These are phyloP conservation scores for Pandemis corylana DNA, from an alignment of 2,888 invertebrate genomes.

Conservation along the genomic window DNA sequence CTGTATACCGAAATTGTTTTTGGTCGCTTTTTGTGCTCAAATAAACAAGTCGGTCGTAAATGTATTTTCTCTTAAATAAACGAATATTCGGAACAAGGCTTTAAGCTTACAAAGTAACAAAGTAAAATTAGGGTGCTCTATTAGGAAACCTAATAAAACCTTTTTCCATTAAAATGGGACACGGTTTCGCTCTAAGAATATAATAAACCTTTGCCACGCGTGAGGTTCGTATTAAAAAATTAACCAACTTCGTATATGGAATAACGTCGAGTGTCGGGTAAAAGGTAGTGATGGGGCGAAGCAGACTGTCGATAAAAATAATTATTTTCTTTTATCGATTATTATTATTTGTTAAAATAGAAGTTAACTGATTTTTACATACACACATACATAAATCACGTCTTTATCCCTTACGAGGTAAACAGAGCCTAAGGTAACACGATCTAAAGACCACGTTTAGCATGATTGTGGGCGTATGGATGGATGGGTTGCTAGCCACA, in stretches of 20 bases:
- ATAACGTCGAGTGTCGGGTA: slow-evolving; percentile 39
- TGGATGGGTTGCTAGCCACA: too few species aligned
- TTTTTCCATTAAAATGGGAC: slow-evolving; percentile 42
- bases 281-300: slow-evolving; percentile 44
- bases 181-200: slow-evolving; percentile 48
- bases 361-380: too few species aligned
- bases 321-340: slow-evolving; percentile 32
- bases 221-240: slow-evolving; percentile 56
- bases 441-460: too few species aligned
- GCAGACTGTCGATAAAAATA: neutral
- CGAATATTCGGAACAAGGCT: neutral
- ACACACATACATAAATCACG: too few species aligned
- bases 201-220: slow-evolving; percentile 31
- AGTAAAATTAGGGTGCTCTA: neutral
- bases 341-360: too few species aligned
- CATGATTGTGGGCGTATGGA: too few species aligned
- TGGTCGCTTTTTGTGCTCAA: too few species aligned
- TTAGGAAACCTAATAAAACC: slow-evolving; percentile 23
- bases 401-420: too few species aligned
- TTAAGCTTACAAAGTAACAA: neutral
- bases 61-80: too few species aligned
- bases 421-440: too few species aligned
- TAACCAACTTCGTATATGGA: slow-evolving; percentile 54
- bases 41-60: too few species aligned
- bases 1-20: too few species aligned